Conservation (phyloP, 2,888 invertebrate genomes). For the Balanococcus diminutus region DNA sequence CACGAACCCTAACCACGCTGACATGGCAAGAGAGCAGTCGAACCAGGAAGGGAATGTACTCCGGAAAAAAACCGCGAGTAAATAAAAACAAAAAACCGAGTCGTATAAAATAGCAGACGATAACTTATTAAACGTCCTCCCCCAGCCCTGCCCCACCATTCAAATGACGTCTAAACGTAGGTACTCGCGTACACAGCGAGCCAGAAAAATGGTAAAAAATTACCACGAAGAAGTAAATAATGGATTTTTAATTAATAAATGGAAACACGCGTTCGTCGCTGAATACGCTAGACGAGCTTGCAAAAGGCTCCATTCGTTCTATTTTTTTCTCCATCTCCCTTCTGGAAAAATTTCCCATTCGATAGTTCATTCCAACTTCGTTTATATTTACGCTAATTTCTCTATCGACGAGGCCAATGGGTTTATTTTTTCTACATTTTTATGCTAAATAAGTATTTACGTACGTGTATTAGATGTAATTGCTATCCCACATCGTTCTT, state of each 20-base stretch:
- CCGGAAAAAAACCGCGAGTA: neutral
- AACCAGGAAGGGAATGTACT: neutral
- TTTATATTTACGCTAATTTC: neutral
- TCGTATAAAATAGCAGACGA: neutral
- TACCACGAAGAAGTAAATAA: conserved; percentile 26
- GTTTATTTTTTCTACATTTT: neutral
- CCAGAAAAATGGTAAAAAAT: conserved; percentile 32
- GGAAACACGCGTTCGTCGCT: neutral
- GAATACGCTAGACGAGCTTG: too few species aligned
- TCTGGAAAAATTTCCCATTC: neutral
- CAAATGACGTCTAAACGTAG: neutral
- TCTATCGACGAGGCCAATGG: neutral
- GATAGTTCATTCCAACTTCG: neutral
- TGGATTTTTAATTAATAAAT: conserved; percentile 35
- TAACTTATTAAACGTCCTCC: conserved; percentile 14
- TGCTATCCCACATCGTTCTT: too few species aligned
- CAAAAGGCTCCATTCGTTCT: neutral
- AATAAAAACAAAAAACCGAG: conserved; percentile 1
- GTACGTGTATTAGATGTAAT: too few species aligned
- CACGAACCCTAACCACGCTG: neutral
- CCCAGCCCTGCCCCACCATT: neutral
- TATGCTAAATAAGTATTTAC: neutral
- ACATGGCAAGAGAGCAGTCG: neutral
- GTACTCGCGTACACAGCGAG: neutral
- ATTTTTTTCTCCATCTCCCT: neutral